Percentiles rank a stretch among this genome's conserved stretches.
Conservation (phyloP, 2,888 invertebrate species). For the Steromphala cineraria region DNA sequence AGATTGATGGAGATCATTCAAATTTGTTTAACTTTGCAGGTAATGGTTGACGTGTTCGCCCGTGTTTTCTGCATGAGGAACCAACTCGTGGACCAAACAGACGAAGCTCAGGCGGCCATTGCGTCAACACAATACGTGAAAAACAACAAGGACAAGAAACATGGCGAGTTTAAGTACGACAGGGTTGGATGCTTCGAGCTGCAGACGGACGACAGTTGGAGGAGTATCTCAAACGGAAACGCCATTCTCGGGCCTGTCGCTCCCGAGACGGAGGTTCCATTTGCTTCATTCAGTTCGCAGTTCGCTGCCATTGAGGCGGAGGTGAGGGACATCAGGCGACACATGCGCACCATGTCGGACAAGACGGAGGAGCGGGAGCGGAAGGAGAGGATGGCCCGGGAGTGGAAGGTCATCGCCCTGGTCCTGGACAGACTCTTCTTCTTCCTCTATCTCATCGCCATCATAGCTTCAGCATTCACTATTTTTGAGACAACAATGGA, state of each 20-base stretch:
- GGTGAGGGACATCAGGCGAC: conserved; percentile 67
- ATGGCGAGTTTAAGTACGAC: conserved; percentile 55
- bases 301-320: conserved; percentile 61
- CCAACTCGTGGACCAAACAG: conserved; percentile 43
- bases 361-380: conserved; percentile 63
- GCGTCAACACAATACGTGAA: neutral
- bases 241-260: neutral
- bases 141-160: conserved; percentile 38
- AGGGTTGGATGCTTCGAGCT: conserved; percentile 57
- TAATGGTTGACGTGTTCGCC: conserved; percentile 69
- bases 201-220: conserved; percentile 51
- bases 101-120: conserved; percentile 20
- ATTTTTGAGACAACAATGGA: conserved; percentile 60
- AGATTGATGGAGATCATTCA: too few relatives aligned
- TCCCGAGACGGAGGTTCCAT: conserved; percentile 30
- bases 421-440: conserved; percentile 73
- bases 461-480: conserved; percentile 69
- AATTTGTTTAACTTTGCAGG: conserved; percentile 42
- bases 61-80: conserved; percentile 69
- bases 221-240: conserved; percentile 34
- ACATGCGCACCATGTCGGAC: conserved; percentile 58
- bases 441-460: conserved; percentile 69
- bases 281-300: conserved; percentile 28
- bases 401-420: conserved; percentile 73
- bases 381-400: conserved; percentile 63